These are phyloP conservation scores for Paracentrotus lividus DNA, from an alignment of 53 echinoderm and acorn worm species.

Conservation along the genomic window DNA sequence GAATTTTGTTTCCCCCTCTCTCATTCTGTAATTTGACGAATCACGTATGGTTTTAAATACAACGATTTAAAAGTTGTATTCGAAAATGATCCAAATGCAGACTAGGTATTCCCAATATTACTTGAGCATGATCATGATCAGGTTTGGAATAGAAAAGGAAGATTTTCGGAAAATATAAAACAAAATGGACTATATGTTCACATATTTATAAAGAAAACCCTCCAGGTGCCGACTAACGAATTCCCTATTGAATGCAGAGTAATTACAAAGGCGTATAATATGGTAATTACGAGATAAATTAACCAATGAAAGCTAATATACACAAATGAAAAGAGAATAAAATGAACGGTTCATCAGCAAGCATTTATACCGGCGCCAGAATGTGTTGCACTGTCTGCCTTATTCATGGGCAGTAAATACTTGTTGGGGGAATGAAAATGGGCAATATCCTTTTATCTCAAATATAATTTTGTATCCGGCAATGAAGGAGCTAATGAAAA, in stretches of 20 bases:
- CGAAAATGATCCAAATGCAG: too few relatives aligned
- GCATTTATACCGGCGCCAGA: neutral
- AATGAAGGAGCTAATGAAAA: constrained; percentile 58
- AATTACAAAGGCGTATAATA: neutral
- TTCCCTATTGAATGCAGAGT: neutral
- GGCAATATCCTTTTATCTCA: constrained; percentile 48
- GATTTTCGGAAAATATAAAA: too few relatives aligned
- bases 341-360: neutral
- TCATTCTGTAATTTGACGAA: too few relatives aligned
- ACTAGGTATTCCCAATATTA: too few relatives aligned
- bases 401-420: neutral
- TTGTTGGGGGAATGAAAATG: constrained; percentile 38
- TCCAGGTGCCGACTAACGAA: too few relatives aligned
- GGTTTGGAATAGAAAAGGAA: too few relatives aligned
- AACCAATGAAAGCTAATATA: constrained; percentile 2
- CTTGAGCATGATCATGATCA: too few relatives aligned
- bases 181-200: too few relatives aligned
- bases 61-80: too few relatives aligned
- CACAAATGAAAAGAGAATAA: neutral
- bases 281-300: constrained; percentile 34
- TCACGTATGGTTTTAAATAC: too few relatives aligned
- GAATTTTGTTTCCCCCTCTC: too few relatives aligned
- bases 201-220: too few relatives aligned
- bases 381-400: constrained; percentile 32
- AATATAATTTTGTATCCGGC: constrained; percentile 31